Conservation (phyloP, 2,797 vertebrate genomes). For the Gallinago solitaria region DNA sequence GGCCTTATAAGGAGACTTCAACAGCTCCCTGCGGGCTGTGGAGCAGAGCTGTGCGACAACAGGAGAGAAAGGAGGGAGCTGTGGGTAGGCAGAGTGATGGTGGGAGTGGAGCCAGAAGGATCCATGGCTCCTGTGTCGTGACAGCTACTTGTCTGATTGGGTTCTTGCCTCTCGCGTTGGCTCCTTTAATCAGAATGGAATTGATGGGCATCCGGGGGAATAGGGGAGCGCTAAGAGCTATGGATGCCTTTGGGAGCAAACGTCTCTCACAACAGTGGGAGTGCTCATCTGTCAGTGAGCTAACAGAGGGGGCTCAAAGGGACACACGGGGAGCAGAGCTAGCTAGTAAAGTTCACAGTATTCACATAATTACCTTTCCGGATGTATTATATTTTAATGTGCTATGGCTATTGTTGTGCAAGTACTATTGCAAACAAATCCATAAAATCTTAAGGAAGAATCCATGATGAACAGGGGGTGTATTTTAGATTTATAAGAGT, state of each 20-base stretch:
- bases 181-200: neutral
- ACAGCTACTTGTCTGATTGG: neutral
- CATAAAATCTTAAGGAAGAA: neutral
- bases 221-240: neutral
- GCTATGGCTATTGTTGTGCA: neutral
- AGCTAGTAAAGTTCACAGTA: conserved; percentile 35
- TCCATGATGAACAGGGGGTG: neutral
- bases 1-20: conserved; percentile 45
- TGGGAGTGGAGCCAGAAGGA: neutral
- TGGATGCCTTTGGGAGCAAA: neutral
- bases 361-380: conserved; percentile 40
- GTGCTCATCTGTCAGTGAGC: neutral
- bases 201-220: neutral
- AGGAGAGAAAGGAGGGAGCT: neutral
- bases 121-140: neutral
- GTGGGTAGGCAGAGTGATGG: neutral
- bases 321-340: neutral
- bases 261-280: neutral
- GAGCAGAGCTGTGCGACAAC: neutral
- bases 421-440: neutral
- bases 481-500: conserved; percentile 50
- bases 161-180: neutral
- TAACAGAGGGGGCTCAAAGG: neutral
- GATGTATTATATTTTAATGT: neutral
- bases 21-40: neutral